These are phyloP conservation scores for Apamea epomidion DNA, from an alignment of 2,888 invertebrate species.

Conservation along the genomic window DNA sequence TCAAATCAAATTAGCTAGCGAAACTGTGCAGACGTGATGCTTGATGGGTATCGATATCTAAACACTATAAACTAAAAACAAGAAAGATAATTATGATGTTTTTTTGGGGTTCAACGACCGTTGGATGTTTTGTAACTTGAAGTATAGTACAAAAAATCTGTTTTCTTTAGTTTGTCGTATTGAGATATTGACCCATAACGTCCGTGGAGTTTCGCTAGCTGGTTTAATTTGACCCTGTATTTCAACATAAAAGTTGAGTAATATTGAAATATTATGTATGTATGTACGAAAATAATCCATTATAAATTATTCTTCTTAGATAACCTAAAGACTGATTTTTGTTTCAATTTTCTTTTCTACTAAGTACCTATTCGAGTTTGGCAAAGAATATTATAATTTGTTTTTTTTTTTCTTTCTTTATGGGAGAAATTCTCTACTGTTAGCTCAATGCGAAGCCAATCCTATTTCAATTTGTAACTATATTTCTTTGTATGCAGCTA, in stretches of 20 bases:
- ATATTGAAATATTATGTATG: slow-evolving; percentile 5
- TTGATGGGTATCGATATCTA: too few species aligned
- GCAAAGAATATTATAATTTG: slow-evolving; percentile 28
- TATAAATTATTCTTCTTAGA: slow-evolving; percentile 69
- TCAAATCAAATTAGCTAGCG: neutral
- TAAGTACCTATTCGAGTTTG: slow-evolving; percentile 29
- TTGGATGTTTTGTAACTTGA: neutral
- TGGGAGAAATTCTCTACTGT: neutral
- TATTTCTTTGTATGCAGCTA: neutral
- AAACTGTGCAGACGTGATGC: neutral
- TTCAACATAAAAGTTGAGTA: neutral
- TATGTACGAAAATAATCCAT: slow-evolving; percentile 31
- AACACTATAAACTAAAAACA: too few species aligned
- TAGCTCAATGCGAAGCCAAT: neutral
- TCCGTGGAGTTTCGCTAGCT: fast-evolving
- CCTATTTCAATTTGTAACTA: neutral
- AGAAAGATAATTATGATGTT: too few species aligned
- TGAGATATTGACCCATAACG: neutral
- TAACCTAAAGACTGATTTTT: slow-evolving; percentile 73
- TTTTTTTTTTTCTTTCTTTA: neutral
- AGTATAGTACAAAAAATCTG: neutral
- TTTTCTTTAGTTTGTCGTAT: neutral
- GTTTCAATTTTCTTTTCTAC: slow-evolving; percentile 62
- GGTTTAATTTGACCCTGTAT: neutral
- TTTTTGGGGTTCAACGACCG: neutral